These are phyloP conservation scores for Cactoblastis cactorum DNA, from an alignment of 2,888 invertebrate species.

Conservation along the genomic window DNA sequence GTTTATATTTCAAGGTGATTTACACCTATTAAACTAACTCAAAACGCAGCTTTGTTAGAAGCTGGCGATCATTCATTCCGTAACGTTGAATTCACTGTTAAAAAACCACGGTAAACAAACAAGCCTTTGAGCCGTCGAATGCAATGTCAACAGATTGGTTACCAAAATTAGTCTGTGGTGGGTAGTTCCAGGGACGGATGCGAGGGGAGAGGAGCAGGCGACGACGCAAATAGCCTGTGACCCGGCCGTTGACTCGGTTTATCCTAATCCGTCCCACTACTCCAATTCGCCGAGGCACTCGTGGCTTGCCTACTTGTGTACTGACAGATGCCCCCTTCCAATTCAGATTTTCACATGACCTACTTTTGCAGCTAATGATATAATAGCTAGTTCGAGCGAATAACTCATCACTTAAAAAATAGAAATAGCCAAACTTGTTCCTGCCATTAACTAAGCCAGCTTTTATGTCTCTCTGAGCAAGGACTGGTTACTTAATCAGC, in stretches of 20 bases:
- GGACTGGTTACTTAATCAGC: no score
- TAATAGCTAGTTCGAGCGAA: neutral
- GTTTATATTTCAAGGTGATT: no score
- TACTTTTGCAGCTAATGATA: conserved; percentile 39
- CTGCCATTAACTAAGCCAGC: no score
- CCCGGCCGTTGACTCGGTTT: conserved; percentile 79
- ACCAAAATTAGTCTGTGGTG: conserved; percentile 63
- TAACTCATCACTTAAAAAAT: no score
- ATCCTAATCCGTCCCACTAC: conserved; percentile 79
- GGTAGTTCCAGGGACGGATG: conserved; percentile 61
- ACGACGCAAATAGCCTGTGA: conserved; percentile 73
- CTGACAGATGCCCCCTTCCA: conserved; percentile 33
- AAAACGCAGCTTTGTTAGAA: no score
- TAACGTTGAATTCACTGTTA: conserved; percentile 3
- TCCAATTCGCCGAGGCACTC: conserved; percentile 60
- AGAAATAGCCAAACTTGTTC: no score
- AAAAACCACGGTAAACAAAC: conserved; percentile 14
- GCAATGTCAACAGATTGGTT: conserved; percentile 53
- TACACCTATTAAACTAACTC: no score
- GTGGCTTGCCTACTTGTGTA: conserved; percentile 24
- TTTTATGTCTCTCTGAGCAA: no score
- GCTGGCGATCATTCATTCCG: neutral
- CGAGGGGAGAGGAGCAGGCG: conserved; percentile 41
- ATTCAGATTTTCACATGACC: conserved; percentile 53
- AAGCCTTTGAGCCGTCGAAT: conserved; percentile 34